Base-by-base conservation (phyloP, 2,888 invertebrate genomes). In the Heliconius aoede region DNA sequence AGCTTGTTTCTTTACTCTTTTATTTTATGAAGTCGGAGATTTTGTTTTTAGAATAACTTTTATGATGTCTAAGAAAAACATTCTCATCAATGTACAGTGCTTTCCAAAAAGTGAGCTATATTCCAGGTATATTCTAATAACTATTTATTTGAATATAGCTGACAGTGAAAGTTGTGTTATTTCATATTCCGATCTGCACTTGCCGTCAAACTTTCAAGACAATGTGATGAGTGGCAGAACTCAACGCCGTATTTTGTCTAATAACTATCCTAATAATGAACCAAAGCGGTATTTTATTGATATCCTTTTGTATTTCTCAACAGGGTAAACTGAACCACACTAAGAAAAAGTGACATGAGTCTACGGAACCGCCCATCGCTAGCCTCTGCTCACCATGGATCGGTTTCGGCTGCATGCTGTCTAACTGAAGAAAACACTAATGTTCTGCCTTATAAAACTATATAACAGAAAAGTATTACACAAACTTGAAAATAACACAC, bases 281-380 rank as follows among this genome's bases (percentile, higher is more conserved):
- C 51, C 21, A 51, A 21, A 7, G 51, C 51, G 51, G 3, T 51
- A 65, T 65, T 32, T 68, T 69, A 55, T 55, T 24, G 13, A 71
- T 71, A 58, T 69, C 13, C 21, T 55, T 61, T 72, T 60, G 78
- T 76, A 77, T 80, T 78, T 64, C 84, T 86, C 21, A n/a, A 51
- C 84, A 86, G 86, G 85, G 73, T 72, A 86, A 86, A 83, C 81
- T 88, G 81, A 90, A 91, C 68, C 89, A 89, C 55, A 81, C 86
- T 28, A 92, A 87, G 84, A 92, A 90, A 83, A 93, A 93, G 89
- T 93, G 90, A 93, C 89, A 86, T 61, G 73, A 78, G 30, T 72
- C 74, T 36, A 74, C 80, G 78, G 84, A 84, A 82, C 80, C 82
- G 73, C 77, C 79, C 74, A 78, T 77, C 75, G 79, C 78, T 69